Base-by-base conservation (phyloP, 1,140 invertebrate genomes). In the Anagrus nilaparvatae region DNA sequence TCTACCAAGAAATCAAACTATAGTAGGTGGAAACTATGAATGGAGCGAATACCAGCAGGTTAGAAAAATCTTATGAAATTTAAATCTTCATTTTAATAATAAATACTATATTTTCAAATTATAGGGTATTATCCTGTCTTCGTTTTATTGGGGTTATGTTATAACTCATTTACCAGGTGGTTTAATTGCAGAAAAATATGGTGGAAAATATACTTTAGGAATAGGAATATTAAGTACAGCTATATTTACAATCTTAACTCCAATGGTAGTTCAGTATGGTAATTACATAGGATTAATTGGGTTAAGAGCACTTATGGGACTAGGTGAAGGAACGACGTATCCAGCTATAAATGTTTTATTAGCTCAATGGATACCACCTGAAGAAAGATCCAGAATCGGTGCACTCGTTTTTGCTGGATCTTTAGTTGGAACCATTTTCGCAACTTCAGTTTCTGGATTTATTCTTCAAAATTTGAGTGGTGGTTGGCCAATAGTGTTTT, bases 401-500 rank as follows among this genome's bases (percentile, higher is more conserved):
- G 17, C 41, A 3, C 0, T 29, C 1, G 25, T 10, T 13, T 37
- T 19, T 9, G 14, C 31, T 6, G 41, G 35, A 12, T 18, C 13
- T 2, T 12, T 25, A 3, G 13, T 35, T 7, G 42, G 42, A 6
- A 86, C 82, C 14, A 82, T 88, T 14, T 70, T 86, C 12, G 79
- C 82, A 1, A 81, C 82, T 16, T 70, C 76, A 1, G 45, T 84
- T 2, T 82, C 80, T 12, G 85, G 84, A 5, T 60, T 81, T 5
- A 68, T 85, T 3, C 70, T 86, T 14, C 64, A 80, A 6, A 71
- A 79, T 40, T 70, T 70, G 12, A 31, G 53, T 2, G 70, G 74
- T 4, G 77, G 78, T 12, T 89, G 85, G 85, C 71, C 78, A 5
- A 72, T 75, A 0, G 83, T 86, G 0, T 90, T 88, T 59, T 89